Evolutionary conservation across 2,113 vertebrate genomes (phyloP).

Genomic region (Ia io): DNA sequence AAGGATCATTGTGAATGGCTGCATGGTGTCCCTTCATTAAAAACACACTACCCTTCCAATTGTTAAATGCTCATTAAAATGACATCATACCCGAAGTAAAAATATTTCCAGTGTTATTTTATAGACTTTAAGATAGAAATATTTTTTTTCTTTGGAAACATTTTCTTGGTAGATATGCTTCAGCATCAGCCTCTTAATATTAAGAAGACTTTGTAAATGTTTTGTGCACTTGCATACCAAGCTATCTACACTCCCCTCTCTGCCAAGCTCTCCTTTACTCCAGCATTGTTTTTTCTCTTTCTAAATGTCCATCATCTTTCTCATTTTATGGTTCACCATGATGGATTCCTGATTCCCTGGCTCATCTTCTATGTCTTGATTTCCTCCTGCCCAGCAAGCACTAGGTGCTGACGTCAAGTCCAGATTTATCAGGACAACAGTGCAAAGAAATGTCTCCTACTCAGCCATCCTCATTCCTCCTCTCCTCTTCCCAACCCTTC

Average conservation of each 20-base stretch:
- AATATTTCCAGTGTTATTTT: neutral
- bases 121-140: neutral
- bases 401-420: neutral
- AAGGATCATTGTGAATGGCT: neutral
- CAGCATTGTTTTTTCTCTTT: neutral
- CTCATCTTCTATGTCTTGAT: neutral
- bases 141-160: neutral
- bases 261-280: neutral
- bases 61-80: neutral
- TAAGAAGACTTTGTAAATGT: neutral
- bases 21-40: neutral
- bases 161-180: neutral
- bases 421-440: neutral
- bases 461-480: neutral
- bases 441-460: accelerated
- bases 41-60: neutral
- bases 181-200: neutral
- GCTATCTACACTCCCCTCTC: neutral
- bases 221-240: neutral
- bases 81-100: neutral
- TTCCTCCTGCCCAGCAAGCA: neutral
- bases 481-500: neutral
- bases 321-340: neutral
- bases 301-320: neutral
- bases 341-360: neutral